Base-by-base conservation (phyloP, 2,797 vertebrate genomes). In the Scarus forsteni region DNA sequence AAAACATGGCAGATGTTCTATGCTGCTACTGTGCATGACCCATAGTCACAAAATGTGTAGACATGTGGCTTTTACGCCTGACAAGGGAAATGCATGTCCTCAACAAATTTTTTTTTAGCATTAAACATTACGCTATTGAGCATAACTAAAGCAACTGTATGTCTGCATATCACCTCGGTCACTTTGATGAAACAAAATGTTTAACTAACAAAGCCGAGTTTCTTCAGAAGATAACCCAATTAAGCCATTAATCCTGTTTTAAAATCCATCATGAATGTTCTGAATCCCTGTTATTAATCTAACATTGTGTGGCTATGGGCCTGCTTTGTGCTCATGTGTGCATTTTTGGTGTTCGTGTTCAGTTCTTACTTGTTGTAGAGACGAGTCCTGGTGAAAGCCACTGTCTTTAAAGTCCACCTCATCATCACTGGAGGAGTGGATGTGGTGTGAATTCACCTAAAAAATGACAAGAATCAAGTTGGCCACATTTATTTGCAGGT, bases 361-460 rank as follows among this genome's bases (percentile, higher is more conserved):
- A 52, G 54, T 36, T 70, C 87, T 97, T 96, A 99, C 98, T 95
- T 99, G 98, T 93, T 99, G 98, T 87, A 99, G 93, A 88, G 97
- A 98, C 40, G 98, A 99, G 91, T 99, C 98, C 91, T 97, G 98
- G 66, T 98, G 97, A 92, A 99, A 99, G 72, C 97, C 96, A 39
- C 95, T 95, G 91, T 99, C 97, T 94, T 99, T 99, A 83, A 99
- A 99, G 92, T 99, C 98, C 74, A 98, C 97, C 92, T 99, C 98
- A 87, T 99, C 98, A 70, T 99, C 98, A 76, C 97, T 99, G 77
- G 98, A 98, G 80, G 98, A 98, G 91, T 98, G 98, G 89, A 99
- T 99, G 90, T 99, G 97, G 92, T 98, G 97, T 44, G 97, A 97
- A 86, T 97, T 99, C 80, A 99, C 97, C 95, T 95, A 64, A 13